Percentiles rank a stretch among this genome's conserved stretches.
Evolutionary conservation across 2,888 invertebrate genomes (phyloP).

Genomic region (Glyphotaelius pellucidus): DNA sequence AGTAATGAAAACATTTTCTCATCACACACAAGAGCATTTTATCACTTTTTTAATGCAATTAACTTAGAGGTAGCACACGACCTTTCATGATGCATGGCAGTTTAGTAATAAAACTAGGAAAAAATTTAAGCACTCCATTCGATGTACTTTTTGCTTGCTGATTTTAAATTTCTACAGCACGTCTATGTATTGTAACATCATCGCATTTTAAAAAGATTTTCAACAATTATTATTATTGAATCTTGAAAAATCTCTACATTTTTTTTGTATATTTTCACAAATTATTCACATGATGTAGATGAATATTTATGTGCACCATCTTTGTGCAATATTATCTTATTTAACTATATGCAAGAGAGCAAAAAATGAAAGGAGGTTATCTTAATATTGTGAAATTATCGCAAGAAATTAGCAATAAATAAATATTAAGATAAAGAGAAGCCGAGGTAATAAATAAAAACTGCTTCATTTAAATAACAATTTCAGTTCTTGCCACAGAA

Average conservation of each 20-base stretch:
- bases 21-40: no score
- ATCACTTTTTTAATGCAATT: no score
- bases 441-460: neutral
- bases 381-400: constrained; percentile 10
- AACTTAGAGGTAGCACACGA: no score
- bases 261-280: neutral
- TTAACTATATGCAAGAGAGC: neutral
- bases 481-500: neutral
- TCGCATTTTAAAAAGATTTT: neutral
- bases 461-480: neutral
- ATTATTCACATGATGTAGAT: neutral
- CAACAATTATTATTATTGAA: neutral
- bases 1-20: no score
- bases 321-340: neutral
- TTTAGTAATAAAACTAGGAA: no score
- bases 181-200: no score
- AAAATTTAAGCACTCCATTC: no score
- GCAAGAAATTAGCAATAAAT: neutral
- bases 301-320: neutral
- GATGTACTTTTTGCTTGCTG: no score
- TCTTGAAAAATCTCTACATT: neutral
- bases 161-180: no score
- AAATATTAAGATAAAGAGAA: neutral
- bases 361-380: neutral
- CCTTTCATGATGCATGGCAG: no score